These are phyloP conservation scores for Heliornis fulica DNA, from an alignment of 2,113 vertebrate species.

Conservation along the genomic window DNA sequence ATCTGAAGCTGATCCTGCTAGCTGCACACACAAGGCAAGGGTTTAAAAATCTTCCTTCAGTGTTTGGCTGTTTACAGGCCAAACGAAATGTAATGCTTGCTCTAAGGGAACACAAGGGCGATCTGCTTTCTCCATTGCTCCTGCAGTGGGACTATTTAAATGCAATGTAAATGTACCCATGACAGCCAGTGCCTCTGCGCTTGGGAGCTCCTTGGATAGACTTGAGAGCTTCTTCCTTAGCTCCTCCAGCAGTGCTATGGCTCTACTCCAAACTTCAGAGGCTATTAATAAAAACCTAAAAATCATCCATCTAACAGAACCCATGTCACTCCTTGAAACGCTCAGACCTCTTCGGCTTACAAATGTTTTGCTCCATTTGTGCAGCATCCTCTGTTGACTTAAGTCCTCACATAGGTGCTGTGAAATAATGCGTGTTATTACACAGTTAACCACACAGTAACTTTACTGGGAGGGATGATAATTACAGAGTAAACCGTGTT, in stretches of 20 bases:
- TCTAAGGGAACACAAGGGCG: neutral
- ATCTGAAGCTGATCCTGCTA: neutral
- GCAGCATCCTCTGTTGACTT: constrained; percentile 11
- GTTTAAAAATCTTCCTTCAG: neutral
- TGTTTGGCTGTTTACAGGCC: neutral
- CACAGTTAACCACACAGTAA: constrained; percentile 62
- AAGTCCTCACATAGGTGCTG: constrained; percentile 42
- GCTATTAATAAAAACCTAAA: constrained; percentile 6
- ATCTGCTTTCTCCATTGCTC: neutral
- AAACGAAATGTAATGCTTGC: neutral
- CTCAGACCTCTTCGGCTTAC: neutral
- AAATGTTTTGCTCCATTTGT: constrained; percentile 40
- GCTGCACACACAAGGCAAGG: neutral
- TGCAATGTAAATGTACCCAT: neutral
- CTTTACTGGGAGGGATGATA: constrained; percentile 40
- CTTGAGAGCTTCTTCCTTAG: neutral
- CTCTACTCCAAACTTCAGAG: neutral
- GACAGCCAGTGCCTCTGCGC: neutral
- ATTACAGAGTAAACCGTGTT: constrained; percentile 51
- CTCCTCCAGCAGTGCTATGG: neutral
- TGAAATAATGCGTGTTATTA: constrained; percentile 66
- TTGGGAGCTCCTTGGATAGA: neutral
- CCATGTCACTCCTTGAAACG: neutral
- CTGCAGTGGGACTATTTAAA: neutral
- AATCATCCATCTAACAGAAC: neutral